Conservation (phyloP, 2,797 vertebrate species). For the Acanthurus lineatus region DNA sequence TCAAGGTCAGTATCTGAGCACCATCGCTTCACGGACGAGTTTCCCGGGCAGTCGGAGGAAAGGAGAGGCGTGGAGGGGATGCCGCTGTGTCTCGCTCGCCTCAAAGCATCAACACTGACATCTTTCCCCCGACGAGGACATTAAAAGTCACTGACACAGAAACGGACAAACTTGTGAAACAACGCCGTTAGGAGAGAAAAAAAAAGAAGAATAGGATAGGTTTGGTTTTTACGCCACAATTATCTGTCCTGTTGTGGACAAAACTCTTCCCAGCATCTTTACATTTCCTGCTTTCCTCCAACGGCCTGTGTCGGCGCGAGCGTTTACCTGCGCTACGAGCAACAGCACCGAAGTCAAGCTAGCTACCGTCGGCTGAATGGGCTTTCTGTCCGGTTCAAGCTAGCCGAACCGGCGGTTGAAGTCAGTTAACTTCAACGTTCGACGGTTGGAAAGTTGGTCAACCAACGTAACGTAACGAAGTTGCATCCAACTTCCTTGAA, state of each 20-base stretch:
- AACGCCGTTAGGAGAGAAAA: not conserved
- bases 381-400: conserved; percentile 2
- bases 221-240: not conserved
- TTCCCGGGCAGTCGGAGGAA: conserved; percentile 29
- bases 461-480: not conserved
- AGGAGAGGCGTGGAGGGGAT: conserved; percentile 53
- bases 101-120: conserved; percentile 70
- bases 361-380: conserved; percentile 6
- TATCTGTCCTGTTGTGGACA: not conserved
- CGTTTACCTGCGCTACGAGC: conserved; percentile 54
- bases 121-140: conserved; percentile 44
- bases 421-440: not conserved
- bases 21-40: conserved; percentile 51
- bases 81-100: conserved; percentile 47
- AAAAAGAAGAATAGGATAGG: not conserved
- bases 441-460: not conserved
- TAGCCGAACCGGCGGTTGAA: conserved; percentile 1
- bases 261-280: conserved; percentile 24
- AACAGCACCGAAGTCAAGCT: not conserved
- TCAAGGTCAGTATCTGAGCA: conserved; percentile 78
- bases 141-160: conserved; percentile 22
- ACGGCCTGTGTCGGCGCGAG: conserved; percentile 37
- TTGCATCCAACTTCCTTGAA: conserved; percentile 51
- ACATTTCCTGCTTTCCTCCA: conserved; percentile 61
- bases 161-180: conserved; percentile 40